phyloP scores from a whole-genome alignment of 2,888 invertebrate genomes.

The Catocala nupta region DNA sequence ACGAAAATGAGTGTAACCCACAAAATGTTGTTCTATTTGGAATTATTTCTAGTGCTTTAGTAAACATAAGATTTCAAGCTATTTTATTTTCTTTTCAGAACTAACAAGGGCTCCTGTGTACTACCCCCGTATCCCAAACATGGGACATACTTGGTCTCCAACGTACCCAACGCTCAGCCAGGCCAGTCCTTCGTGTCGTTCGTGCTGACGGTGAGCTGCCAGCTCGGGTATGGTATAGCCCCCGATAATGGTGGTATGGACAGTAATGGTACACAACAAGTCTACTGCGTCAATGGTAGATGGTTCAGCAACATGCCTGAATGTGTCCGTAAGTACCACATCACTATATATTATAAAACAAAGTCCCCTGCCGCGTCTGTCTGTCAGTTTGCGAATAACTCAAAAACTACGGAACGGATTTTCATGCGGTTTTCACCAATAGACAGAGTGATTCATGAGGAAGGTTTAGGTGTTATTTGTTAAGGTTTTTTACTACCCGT shows the following conservation, averaged over 20 bases:
- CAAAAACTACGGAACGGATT: no score
- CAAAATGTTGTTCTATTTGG: no score
- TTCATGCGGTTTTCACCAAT: no score
- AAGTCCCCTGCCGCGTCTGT: no score
- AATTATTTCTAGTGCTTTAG: no score
- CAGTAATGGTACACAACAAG: neutral
- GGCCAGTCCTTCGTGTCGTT: conserved; percentile 4
- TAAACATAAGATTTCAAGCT: no score
- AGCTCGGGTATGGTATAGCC: conserved; percentile 1
- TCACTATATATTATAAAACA: neutral
- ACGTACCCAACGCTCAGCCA: conserved; percentile 5
- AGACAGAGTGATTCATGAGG: no score
- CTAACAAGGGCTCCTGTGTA: conserved; percentile 2
- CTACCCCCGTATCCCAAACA: conserved; percentile 14
- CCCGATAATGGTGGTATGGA: neutral
- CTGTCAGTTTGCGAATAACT: no score
- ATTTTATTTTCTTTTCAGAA: conserved; percentile 5
- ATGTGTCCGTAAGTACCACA: conserved; percentile 11
- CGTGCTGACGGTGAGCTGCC: conserved; percentile 7
- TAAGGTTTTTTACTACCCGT: no score
- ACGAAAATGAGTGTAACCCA: no score
- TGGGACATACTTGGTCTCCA: conserved; percentile 9
- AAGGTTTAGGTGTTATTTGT: no score
- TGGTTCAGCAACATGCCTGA: conserved; percentile 3
- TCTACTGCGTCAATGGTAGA: conserved; percentile 15